Evolutionary conservation across 2,797 vertebrate species (phyloP).

Genomic region (Sparidentex hasta): DNA sequence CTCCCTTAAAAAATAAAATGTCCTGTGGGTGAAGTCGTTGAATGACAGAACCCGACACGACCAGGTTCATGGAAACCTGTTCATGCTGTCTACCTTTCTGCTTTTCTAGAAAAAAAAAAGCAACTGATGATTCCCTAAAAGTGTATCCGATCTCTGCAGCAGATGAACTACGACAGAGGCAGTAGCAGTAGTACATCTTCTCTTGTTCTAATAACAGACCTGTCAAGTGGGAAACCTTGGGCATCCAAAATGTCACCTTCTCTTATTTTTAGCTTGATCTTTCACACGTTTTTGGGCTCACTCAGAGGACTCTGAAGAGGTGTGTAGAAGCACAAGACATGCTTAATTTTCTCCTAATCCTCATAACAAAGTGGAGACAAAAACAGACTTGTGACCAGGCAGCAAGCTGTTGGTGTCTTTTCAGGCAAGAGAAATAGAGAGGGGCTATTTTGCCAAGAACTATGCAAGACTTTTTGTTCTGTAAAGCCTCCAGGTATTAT

Average conservation of each 20-base stretch:
- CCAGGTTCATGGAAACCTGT: constrained; percentile 1
- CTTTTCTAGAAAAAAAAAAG: constrained; percentile 15
- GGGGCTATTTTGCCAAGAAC: constrained; percentile 50
- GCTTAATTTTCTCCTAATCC: neutral
- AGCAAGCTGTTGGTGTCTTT: constrained; percentile 33
- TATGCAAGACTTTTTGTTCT: constrained; percentile 54
- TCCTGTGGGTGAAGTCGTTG: constrained; percentile 12
- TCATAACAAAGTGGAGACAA: neutral
- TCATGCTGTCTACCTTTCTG: constrained; percentile 5
- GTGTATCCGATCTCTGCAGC: constrained; percentile 6
- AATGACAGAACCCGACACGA: neutral
- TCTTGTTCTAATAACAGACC: constrained; percentile 1
- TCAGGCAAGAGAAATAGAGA: constrained; percentile 37
- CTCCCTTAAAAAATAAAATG: neutral
- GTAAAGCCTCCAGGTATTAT: constrained; percentile 72
- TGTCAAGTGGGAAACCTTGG: neutral
- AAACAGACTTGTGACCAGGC: neutral
- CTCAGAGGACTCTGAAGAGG: neutral
- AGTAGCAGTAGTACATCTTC: constrained; percentile 14
- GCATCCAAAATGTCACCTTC: constrained; percentile 22
- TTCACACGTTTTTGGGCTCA: constrained; percentile 4
- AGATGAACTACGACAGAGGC: constrained; percentile 23
- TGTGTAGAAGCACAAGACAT: neutral
- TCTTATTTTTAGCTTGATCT: constrained; percentile 14
- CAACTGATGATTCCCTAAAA: constrained; percentile 2